A percentile compares a stretch with the other conserved stretches of the same genome.
Conservation (phyloP, 2,888 invertebrate genomes). For the Neoscelio sp. region DNA sequence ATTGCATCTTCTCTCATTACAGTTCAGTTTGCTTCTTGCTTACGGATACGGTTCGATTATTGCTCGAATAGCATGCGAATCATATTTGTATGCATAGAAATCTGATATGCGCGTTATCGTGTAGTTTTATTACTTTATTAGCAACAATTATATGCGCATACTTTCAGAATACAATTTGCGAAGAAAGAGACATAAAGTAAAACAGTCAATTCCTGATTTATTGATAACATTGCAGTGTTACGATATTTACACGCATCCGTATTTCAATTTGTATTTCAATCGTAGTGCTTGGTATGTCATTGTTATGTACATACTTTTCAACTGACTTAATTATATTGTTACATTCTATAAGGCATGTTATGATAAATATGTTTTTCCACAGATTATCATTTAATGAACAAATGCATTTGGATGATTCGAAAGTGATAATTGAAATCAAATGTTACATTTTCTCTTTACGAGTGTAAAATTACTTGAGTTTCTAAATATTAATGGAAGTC, state of each 20-base stretch:
- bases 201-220: slow-evolving; percentile 28
- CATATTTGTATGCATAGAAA: slow-evolving; percentile 66
- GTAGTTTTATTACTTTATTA: slow-evolving; percentile 66
- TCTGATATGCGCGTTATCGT: slow-evolving; percentile 61
- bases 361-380: too few species aligned
- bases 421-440: too few species aligned
- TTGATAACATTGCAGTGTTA: slow-evolving; percentile 17
- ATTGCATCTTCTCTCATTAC: slow-evolving; percentile 62
- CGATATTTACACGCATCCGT: slow-evolving; percentile 19
- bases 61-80: slow-evolving; percentile 56
- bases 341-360: too few species aligned
- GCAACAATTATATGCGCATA: slow-evolving; percentile 63
- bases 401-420: too few species aligned
- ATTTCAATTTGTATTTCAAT: slow-evolving; percentile 22
- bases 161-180: neutral
- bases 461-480: too few species aligned
- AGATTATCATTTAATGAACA: too few species aligned
- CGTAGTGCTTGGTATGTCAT: neutral
- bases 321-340: too few species aligned
- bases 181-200: slow-evolving; percentile 31
- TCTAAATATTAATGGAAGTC: too few species aligned
- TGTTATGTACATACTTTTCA: slow-evolving; percentile 20
- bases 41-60: slow-evolving; percentile 68
- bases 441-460: too few species aligned
- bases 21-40: slow-evolving; percentile 57